Evolutionary conservation across 2,113 vertebrate species (phyloP).

Genomic region (Trochalopteron elliotii): DNA sequence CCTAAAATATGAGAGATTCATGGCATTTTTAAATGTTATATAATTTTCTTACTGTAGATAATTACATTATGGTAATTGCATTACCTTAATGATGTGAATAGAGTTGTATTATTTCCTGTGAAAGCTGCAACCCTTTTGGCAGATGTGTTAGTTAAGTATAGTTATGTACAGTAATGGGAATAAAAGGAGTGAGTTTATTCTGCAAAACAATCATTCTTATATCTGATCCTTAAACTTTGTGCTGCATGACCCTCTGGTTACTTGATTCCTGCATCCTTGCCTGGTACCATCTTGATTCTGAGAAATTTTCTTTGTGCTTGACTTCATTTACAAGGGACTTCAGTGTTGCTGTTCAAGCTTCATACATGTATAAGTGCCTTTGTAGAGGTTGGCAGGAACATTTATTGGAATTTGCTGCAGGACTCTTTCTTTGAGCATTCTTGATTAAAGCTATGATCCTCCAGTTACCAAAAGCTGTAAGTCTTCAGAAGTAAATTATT

Average conservation of each 20-base stretch:
- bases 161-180: background rate
- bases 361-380: accelerated
- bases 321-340: background rate
- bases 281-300: background rate
- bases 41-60: background rate
- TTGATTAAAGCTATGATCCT: background rate
- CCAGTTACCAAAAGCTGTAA: background rate
- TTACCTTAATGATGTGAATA: background rate
- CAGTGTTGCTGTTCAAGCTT: background rate
- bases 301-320: background rate
- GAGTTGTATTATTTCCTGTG: background rate
- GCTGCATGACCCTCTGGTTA: background rate
- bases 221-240: background rate
- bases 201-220: background rate
- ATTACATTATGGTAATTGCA: background rate
- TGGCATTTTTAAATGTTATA: background rate
- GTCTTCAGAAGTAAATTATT: background rate
- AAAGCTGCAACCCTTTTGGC: background rate
- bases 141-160: background rate
- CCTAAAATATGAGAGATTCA: background rate
- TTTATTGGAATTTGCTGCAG: background rate
- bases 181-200: background rate
- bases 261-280: background rate
- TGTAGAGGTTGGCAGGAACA: background rate
- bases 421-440: background rate